These are phyloP conservation scores for Cervus canadensis DNA, from an alignment of 2,113 vertebrate genomes.

Conservation along the genomic window DNA sequence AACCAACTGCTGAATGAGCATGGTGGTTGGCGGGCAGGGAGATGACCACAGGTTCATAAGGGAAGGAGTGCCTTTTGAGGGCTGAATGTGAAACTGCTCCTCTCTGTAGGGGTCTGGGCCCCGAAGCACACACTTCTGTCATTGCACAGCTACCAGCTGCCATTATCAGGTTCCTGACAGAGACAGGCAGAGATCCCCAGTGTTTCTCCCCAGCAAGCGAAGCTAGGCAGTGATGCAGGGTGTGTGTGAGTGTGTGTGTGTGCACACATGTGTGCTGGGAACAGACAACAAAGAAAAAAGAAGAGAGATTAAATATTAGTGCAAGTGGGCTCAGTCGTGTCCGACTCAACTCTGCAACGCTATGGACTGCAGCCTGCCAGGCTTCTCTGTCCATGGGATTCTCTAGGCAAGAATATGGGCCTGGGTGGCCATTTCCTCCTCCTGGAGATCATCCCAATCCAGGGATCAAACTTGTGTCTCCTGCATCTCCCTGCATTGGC, in stretches of 20 bases:
- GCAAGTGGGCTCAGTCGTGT: rapidly evolving
- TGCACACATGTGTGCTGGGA: too few relatives aligned
- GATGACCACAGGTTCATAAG: not conserved
- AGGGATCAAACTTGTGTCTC: not conserved
- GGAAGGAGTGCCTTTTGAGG: not conserved
- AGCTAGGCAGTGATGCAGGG: not conserved
- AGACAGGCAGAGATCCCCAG: not conserved
- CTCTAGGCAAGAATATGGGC: not conserved
- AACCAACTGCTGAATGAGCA: not conserved
- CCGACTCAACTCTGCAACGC: not conserved
- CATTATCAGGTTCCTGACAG: constrained; percentile 16
- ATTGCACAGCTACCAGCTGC: constrained; percentile 47
- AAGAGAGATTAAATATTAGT: not conserved
- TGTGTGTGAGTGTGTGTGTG: not conserved
- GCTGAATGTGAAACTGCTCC: not conserved
- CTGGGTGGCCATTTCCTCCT: not conserved
- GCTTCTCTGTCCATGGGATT: not conserved
- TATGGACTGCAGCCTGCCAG: not conserved
- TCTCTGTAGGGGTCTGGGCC: not conserved
- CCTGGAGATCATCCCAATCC: not conserved
- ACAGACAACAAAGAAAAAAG: not conserved
- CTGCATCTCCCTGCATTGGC: not conserved
- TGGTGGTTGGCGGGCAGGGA: not conserved
- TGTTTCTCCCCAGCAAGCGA: not conserved
- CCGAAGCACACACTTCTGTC: constrained; percentile 30